Conservation (phyloP, 2,113 vertebrate species). For the Paralichthys olivaceus region DNA sequence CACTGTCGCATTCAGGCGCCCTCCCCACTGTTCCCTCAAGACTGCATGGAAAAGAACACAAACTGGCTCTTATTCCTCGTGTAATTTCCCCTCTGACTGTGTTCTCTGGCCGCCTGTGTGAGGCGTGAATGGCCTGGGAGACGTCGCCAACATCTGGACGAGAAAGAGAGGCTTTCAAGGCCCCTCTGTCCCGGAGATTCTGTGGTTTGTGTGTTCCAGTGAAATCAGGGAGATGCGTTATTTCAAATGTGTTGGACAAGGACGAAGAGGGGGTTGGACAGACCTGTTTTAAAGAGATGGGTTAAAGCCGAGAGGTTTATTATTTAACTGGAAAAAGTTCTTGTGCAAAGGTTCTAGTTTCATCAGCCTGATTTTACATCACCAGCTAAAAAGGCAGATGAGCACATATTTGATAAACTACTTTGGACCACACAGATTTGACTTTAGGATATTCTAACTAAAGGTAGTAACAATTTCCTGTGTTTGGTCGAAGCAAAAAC, state of each 20-base stretch:
- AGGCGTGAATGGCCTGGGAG: conserved; percentile 19
- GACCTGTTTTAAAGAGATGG: no score
- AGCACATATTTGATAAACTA: no score
- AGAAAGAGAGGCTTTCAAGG: conserved; percentile 29
- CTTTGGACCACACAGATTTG: no score
- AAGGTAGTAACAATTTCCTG: no score
- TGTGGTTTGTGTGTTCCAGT: conserved; percentile 3
- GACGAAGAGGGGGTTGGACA: no score
- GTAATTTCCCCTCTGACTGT: conserved; percentile 42
- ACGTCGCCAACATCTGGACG: conserved; percentile 61
- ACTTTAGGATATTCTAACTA: no score
- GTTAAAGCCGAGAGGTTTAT: no score
- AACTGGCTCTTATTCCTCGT: conserved; percentile 52
- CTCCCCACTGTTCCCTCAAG: conserved; percentile 57
- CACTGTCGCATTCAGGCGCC: conserved; percentile 84
- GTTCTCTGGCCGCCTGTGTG: conserved; percentile 1
- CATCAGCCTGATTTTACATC: no score
- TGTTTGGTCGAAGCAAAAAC: no score
- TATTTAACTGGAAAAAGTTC: no score
- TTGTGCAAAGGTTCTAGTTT: no score
- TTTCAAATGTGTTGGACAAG: neutral
- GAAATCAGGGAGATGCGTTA: conserved; percentile 5
- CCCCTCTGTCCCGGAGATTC: conserved; percentile 28
- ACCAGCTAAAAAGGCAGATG: no score
- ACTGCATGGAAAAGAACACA: conserved; percentile 65